A percentile compares a stretch with the other conserved stretches of the same genome.
These are phyloP conservation scores for Oreocharis arfaki DNA, from an alignment of 2,113 vertebrate genomes.

Conservation along the genomic window DNA sequence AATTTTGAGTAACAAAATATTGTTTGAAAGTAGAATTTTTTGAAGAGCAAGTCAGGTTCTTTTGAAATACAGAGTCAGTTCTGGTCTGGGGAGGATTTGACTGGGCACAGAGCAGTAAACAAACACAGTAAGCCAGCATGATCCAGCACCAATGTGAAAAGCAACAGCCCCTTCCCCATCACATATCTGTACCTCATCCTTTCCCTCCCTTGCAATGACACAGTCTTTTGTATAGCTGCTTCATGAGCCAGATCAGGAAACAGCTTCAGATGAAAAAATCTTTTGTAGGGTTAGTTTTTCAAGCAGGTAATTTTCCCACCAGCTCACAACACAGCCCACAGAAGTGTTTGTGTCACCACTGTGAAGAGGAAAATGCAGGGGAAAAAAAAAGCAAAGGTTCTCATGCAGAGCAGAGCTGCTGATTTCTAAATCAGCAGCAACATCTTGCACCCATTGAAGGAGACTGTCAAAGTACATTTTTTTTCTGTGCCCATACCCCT, in stretches of 20 bases:
- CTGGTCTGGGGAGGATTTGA: background rate
- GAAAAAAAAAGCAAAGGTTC: constrained; percentile 20
- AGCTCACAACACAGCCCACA: constrained; percentile 45
- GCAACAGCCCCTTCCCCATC: constrained; percentile 19
- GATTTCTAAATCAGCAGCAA: background rate
- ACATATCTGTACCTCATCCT: background rate
- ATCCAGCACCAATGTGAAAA: constrained; percentile 1
- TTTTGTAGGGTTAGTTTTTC: background rate
- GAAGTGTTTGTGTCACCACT: constrained; percentile 29
- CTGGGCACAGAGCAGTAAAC: constrained; percentile 1
- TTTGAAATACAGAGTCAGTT: background rate
- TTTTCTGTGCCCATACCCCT: background rate
- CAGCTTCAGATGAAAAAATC: background rate
- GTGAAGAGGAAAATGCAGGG: constrained; percentile 32
- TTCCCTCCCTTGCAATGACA: constrained; percentile 49
- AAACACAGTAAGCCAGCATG: constrained; percentile 26
- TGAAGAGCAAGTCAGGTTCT: background rate
- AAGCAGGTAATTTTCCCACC: background rate
- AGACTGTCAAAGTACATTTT: background rate
- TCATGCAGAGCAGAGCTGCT: constrained; percentile 51
- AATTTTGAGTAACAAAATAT: background rate
- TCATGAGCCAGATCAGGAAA: constrained; percentile 1
- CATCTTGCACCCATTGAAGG: background rate
- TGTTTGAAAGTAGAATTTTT: background rate
- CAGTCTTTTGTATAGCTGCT: constrained; percentile 22